Conservation (phyloP, 1,140 invertebrate species). For the Littorina saxatilis region DNA sequence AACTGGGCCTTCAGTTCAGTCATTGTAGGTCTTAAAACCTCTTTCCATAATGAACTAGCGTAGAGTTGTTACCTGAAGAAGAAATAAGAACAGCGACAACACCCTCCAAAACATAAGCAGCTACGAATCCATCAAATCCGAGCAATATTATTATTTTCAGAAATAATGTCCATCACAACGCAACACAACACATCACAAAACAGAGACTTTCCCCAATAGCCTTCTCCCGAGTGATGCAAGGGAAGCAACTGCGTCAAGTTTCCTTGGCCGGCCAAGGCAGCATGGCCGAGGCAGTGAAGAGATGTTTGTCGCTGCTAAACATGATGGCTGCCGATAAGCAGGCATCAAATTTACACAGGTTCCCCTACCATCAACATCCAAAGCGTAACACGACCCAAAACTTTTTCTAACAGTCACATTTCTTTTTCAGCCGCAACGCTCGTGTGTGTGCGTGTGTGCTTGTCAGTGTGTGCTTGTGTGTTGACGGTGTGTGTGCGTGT, state of each 20-base stretch:
- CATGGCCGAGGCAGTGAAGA: neutral
- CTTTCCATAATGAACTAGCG: too few relatives aligned
- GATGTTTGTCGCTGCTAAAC: conserved; percentile 27
- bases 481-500: neutral
- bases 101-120: too few relatives aligned
- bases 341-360: conserved; percentile 30
- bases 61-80: too few relatives aligned
- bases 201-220: too few relatives aligned
- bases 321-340: conserved; percentile 10
- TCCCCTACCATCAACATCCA: conserved; percentile 18
- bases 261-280: neutral
- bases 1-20: too few relatives aligned
- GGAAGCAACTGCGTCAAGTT: neutral
- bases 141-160: too few relatives aligned
- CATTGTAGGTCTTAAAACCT: too few relatives aligned
- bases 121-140: too few relatives aligned
- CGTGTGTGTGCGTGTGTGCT: conserved; percentile 14
- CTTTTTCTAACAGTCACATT: neutral
- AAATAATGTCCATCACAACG: too few relatives aligned
- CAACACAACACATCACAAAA: too few relatives aligned
- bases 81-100: too few relatives aligned
- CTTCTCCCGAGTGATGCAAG: neutral
- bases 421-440: neutral
- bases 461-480: conserved; percentile 16
- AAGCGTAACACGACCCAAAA: conserved; percentile 18